Conservation (phyloP, 1,140 invertebrate species). For the Cotesia vestalis region DNA sequence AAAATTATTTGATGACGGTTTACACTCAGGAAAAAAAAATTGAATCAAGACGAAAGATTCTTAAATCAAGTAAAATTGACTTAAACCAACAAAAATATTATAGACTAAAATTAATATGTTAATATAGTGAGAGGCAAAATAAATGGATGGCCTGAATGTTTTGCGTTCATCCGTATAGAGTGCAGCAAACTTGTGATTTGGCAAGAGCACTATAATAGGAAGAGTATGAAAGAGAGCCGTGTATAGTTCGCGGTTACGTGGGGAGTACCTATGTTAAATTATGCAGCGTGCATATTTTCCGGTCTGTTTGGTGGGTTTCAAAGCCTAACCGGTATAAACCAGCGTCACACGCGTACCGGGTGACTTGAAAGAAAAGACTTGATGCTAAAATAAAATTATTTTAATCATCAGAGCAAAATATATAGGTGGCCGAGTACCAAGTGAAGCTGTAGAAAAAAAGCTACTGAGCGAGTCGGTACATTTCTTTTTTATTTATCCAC, state of each 20-base stretch:
- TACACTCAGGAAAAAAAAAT: too few species aligned
- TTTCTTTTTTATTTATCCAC: constrained; percentile 15
- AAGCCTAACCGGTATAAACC: constrained; percentile 61
- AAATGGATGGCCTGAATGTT: constrained; percentile 50
- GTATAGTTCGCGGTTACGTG: constrained; percentile 34
- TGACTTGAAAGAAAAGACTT: constrained; percentile 56
- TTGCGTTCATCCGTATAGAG: constrained; percentile 44
- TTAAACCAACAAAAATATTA: too few species aligned
- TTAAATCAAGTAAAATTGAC: too few species aligned
- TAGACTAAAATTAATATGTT: not conserved
- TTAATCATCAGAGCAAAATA: constrained; percentile 40
- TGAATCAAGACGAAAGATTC: too few species aligned
- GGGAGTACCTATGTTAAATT: constrained; percentile 59
- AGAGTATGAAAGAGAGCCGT: constrained; percentile 38
- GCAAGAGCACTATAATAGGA: constrained; percentile 46
- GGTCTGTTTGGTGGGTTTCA: constrained; percentile 65
- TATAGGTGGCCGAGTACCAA: constrained; percentile 33
- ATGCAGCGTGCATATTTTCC: constrained; percentile 65
- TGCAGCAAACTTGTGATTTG: constrained; percentile 50
- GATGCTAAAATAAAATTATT: constrained; percentile 45
- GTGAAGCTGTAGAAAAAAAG: constrained; percentile 28
- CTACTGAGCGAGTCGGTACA: constrained; percentile 28
- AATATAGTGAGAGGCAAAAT: constrained; percentile 41
- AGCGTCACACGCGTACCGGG: constrained; percentile 52
- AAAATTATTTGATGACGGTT: too few species aligned